Percentiles rank a stretch among this genome's conserved stretches.
These are phyloP conservation scores for Diadegma fenestrale DNA, from an alignment of 2,888 invertebrate genomes.

Conservation along the genomic window DNA sequence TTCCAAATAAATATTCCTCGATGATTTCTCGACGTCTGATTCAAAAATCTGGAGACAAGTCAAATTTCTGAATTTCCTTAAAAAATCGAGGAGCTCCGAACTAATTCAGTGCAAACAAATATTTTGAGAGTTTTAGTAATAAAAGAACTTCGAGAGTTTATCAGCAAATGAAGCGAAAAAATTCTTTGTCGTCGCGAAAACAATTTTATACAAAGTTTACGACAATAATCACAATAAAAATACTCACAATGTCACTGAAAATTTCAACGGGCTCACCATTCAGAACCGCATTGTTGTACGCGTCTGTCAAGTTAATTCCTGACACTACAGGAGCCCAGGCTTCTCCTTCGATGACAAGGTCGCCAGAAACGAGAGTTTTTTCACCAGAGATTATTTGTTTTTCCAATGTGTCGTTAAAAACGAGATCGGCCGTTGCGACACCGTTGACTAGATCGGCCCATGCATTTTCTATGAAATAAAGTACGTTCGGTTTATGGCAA, in stretches of 20 bases:
- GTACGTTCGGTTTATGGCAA: not conserved
- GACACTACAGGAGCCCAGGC: conserved; percentile 69
- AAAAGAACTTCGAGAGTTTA: not conserved
- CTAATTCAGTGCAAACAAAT: too few relatives aligned
- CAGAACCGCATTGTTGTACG: conserved; percentile 70
- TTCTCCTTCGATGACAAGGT: conserved; percentile 71
- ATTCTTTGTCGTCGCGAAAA: not conserved
- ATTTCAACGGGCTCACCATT: conserved; percentile 74
- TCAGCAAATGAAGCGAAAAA: not conserved
- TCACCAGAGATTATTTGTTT: conserved; percentile 71
- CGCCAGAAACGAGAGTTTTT: conserved; percentile 69
- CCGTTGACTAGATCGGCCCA: conserved; percentile 72
- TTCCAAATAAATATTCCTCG: not conserved
- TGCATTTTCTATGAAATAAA: conserved; percentile 68
- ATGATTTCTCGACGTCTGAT: conserved; percentile 60
- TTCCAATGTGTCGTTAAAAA: conserved; percentile 66
- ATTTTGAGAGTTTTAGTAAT: not conserved
- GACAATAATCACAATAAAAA: not conserved
- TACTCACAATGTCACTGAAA: conserved; percentile 76
- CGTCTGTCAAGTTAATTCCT: conserved; percentile 67
- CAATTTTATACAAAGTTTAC: not conserved
- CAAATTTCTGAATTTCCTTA: not conserved
- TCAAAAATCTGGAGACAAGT: conserved; percentile 72
- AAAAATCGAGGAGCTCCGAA: not conserved
- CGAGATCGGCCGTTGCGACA: conserved; percentile 73